Base-by-base conservation (phyloP, 2,888 invertebrate genomes). In the Orthosia incerta region DNA sequence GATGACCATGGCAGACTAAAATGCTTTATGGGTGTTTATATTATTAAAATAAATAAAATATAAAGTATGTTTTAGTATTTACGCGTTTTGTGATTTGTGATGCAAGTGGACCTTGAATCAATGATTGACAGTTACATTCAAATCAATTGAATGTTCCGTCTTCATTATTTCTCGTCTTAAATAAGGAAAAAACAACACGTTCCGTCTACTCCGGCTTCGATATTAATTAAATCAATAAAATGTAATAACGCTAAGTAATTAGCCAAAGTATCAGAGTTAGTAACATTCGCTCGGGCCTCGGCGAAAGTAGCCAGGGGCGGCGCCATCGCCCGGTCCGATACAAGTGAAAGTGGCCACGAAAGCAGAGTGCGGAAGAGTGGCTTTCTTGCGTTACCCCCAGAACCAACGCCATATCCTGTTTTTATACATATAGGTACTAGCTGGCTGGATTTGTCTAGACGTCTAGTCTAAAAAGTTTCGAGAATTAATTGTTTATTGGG, bases 271-370 rank as follows among this genome's bases (percentile, higher is more conserved):
- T 82, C 70, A 75, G 72, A 86, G 74, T 80, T 72, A 65, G 71
- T 66, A 73, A 62, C 75, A 77, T 74, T 83, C 69, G 79, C 74
- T 73, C 66, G 62, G 76, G 70, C 70, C 76, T 75, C 76, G 87
- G 88, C 88, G 91, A 91, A 91, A 91, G 91, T 87, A 70, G 83
- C 60, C 51, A 73, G 83, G 78, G 86, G 87, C 87, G 83, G 82
- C 86, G 80, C 82, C 79, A 76, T 77, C 39, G 39, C 39, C 39
- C 86, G 80, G 74, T 75, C 76, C 85, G 73, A 77, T 80, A 79
- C 86, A 84, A 90, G 93, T 91, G 93, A 93, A 93, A 93, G 93
- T 92, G 80, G 62, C 81, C 26, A 85, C 86, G 86, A 85, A 83
- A 87, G 85, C 81, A 70, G 74, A 83, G 73, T 79, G 85, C 91